Percentiles rank a stretch among this genome's conserved stretches.
Conservation (phyloP, 2,797 vertebrate species). For the Poecile montanus region DNA sequence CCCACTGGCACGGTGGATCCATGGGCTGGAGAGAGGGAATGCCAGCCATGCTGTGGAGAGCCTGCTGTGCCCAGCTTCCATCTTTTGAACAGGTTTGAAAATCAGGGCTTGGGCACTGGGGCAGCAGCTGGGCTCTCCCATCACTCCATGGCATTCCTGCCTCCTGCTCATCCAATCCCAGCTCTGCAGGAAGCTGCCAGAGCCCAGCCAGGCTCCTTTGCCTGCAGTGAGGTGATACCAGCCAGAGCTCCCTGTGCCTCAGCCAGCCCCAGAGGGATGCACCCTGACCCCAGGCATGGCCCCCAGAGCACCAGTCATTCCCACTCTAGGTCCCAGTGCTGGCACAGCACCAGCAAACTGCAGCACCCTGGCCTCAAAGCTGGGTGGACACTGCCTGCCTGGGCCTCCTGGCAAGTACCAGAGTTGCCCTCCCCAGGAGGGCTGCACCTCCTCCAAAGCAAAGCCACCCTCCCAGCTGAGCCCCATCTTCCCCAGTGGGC, state of each 20-base stretch:
- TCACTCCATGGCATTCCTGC: not conserved
- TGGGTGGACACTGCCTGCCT: not conserved
- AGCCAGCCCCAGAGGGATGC: accelerated
- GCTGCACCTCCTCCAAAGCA: not conserved
- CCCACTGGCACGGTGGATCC: accelerated
- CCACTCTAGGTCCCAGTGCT: not conserved
- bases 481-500: accelerated
- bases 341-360: not conserved
- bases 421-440: accelerated
- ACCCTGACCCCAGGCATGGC: accelerated
- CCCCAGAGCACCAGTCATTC: not conserved
- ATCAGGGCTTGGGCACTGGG: too few species aligned
- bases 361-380: not conserved
- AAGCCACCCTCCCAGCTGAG: not conserved
- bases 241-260: accelerated
- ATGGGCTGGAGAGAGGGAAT: accelerated
- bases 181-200: accelerated
- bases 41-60: accelerated
- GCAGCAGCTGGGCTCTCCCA: not conserved
- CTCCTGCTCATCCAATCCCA: not conserved
- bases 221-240: accelerated
- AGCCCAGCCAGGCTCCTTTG: not conserved
- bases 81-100: not conserved
- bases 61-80: not conserved
- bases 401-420: accelerated